Evolutionary conservation across 2,888 invertebrate genomes (phyloP).

Genomic region (Tetragonula carbonaria): DNA sequence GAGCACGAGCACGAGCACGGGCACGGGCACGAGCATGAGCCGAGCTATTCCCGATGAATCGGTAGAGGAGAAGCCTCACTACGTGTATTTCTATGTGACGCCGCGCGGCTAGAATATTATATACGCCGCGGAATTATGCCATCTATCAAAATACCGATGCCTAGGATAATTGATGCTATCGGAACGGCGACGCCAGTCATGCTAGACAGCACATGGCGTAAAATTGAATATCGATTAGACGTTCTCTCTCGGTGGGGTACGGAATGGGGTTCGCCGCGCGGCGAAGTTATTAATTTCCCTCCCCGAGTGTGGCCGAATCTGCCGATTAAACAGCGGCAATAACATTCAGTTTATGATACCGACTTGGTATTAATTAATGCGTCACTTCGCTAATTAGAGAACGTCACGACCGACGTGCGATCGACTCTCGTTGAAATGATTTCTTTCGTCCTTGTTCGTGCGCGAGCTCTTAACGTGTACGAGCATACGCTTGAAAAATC

Average conservation of each 20-base stretch:
- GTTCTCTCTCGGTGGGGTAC: slow-evolving; percentile 59
- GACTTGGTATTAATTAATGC: slow-evolving; percentile 52
- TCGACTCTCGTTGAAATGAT: neutral
- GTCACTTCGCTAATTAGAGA: slow-evolving; percentile 33
- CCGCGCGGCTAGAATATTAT: slow-evolving; percentile 68
- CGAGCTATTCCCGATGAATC: slow-evolving; percentile 53
- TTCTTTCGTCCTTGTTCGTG: no score
- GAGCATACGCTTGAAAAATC: no score
- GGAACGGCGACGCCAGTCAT: slow-evolving; percentile 72
- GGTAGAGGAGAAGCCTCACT: slow-evolving; percentile 37
- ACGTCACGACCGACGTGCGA: neutral
- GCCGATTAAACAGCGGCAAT: slow-evolving; percentile 68
- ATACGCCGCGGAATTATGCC: slow-evolving; percentile 71
- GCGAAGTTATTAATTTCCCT: slow-evolving; percentile 70
- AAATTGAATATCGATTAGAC: slow-evolving; percentile 75
- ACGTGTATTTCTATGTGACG: slow-evolving; percentile 58
- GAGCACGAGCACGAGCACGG: no score
- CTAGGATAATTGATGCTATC: slow-evolving; percentile 75
- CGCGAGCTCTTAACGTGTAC: no score
- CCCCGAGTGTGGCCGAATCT: slow-evolving; percentile 57
- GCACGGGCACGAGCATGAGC: neutral
- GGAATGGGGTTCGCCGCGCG: slow-evolving; percentile 59
- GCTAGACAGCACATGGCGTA: slow-evolving; percentile 75
- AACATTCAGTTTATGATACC: slow-evolving; percentile 51
- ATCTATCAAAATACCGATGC: slow-evolving; percentile 74